phyloP scores from a whole-genome alignment of 2,113 vertebrate genomes.

The Ochotona curzoniae region DNA sequence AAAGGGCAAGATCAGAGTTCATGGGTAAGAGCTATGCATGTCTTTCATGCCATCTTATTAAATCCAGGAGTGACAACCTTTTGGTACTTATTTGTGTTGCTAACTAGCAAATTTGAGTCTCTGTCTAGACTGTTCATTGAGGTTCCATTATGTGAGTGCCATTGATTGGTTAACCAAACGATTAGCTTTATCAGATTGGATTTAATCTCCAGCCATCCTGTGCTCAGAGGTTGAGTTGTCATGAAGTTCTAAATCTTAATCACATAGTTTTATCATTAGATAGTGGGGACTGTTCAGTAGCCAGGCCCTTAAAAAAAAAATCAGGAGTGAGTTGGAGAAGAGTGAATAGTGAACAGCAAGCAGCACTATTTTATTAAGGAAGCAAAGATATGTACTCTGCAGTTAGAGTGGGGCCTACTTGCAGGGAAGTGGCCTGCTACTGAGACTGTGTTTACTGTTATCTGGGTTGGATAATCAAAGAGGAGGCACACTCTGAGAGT shows the following conservation, averaged over 20 bases:
- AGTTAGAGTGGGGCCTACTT: too few species aligned
- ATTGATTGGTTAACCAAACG: background rate
- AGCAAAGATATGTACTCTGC: too few species aligned
- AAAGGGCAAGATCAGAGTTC: background rate
- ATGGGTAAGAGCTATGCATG: background rate
- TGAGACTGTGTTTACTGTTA: too few species aligned
- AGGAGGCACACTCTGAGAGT: too few species aligned
- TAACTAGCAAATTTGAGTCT: background rate
- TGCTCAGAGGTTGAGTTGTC: background rate
- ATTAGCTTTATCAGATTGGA: background rate
- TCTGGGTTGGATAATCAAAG: too few species aligned
- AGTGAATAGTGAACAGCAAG: too few species aligned
- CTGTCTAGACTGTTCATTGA: background rate
- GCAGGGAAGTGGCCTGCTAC: too few species aligned
- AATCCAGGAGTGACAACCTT: background rate
- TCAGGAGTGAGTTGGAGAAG: too few species aligned
- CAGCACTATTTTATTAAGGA: too few species aligned
- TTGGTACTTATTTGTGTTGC: background rate
- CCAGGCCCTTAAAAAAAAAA: too few species aligned
- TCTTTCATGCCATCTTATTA: background rate
- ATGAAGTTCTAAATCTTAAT: background rate
- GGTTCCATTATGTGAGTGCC: background rate
- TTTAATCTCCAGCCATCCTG: background rate
- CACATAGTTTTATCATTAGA: background rate
- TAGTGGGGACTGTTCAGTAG: too few species aligned